Base-by-base conservation (phyloP, 2,888 invertebrate species). In the Hetaerina titia region DNA sequence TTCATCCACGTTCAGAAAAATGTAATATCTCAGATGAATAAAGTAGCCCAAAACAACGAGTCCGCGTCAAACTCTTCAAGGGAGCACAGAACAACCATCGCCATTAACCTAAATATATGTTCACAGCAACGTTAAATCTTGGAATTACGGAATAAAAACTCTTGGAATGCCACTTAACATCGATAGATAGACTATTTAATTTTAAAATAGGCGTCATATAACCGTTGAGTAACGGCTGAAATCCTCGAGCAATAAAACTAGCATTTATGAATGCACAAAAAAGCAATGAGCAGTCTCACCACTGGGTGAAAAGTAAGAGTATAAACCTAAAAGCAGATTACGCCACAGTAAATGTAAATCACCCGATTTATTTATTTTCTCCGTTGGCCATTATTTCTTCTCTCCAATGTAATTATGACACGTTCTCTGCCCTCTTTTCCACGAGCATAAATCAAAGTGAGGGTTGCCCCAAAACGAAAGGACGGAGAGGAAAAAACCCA, bases 381-480 rank as follows among this genome's bases (percentile, higher is more conserved):
- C 81, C 25, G 81, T 15, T 31, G 81, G 81, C 81, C 81, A 81
- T 81, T 81, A 81, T 81, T 81, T 81, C 81, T 31, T 31, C 81
- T 4, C 31, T 31, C 81, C 4, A 81, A 81, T 81, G 31, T 81
- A 81, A 81, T 81, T 81, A 81, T 81, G 81, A 81, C 81, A 81
- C 81, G 81, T 81, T 25, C 81, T 81, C 31, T 31, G 22, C 19
- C 31, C 81, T 13, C 81, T 81, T 25, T 31, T 81, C 81, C 81
- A 31, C 31, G 81, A 11, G n/a, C 81, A 81, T 81, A 81, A 81
- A 81, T 81, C 81, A 81, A 81, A 25, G 69, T 31, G 22, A 81
- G 81, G 81, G 81, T 81, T 81, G 81, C n/a, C 81, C 13, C 31
- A 4, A 81, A 81, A 81, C 25, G 81, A 13, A 15, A 31, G 81